Evolutionary conservation across 2,797 vertebrate species (phyloP), one percentile per base, ranked within the genome.

Genomic region (Poecile montanus): DNA sequence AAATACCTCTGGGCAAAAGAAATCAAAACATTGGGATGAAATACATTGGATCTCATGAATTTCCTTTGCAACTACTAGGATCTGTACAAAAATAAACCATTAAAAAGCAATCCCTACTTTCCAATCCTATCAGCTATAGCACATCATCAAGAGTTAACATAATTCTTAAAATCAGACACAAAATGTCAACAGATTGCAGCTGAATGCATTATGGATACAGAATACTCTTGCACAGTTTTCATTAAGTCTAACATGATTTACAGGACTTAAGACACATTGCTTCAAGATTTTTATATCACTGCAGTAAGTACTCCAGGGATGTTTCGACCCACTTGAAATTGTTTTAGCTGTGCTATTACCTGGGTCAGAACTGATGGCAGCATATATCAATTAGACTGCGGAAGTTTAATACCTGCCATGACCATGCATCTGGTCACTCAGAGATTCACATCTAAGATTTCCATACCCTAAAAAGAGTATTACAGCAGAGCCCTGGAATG

Each of bases 181-280:
- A 87, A 78, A 95, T 82, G 77, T 89, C 95, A 96, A 91, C 74
- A 78, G 85, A 89, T 54, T 94, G 72, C 78, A 71, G 77, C 91
- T 92, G 95, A 96, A 97, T 94, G 90, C 88, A 95, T 94, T 96
- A 96, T 34, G 94, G 95, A 95, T 91, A 97, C 13, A 32, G 94
- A 96, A 95, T 65, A 83, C 73, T 96, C 93, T 85, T 84, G 80
- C 80, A 96, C 88, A 90, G 95, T 85, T 97, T 98, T 97, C 97
- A 97, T 97, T 97, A 97, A 97, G 93, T 93, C 92, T 95, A 96
- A 97, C 92, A 61, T 97, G 96, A 97, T 97, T 98, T 97, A 97
- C 47, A 40, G 89, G 91, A 96, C 87, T 97, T 93, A 96, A 96
- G 90, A 96, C 91, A 97, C 92, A 97, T 92, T 93, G 89, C 93